Evolutionary conservation across 1,140 invertebrate species (phyloP), one percentile per base, ranked within the genome.

Genomic region (Drosophila repleta): DNA sequence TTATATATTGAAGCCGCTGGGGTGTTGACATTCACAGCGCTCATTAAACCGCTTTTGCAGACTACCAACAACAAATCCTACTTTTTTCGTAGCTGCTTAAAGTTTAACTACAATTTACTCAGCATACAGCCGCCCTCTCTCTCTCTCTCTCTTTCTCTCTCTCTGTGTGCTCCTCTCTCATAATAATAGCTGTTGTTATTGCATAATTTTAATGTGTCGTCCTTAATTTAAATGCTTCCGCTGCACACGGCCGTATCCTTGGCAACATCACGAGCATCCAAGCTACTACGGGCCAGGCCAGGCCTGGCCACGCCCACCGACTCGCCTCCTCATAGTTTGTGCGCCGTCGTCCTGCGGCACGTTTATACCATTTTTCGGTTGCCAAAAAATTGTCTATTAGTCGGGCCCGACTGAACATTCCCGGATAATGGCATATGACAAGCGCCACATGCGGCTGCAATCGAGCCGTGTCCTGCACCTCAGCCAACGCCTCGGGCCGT

Each of bases 361-460:
- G 70, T 71, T 85, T 74, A 75, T 74, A 71, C 74, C 78, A 71
- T 65, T 67, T 76, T 61, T 74, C 17, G 69, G 74, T 77, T 87
- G 83, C 83, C 83, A 87, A 87, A 87, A 87, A 87, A 87, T 87
- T 87, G 83, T 87, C 83, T 87, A 87, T 87, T 87, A 87, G 82
- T 87, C 82, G 64, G 75, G 82, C 75, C 75, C 73, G 75, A 77
- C 80, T 85, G 76, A 77, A 77, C 81, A 83, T 83, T 73, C 79
- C 68, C 67, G 88, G 87, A 88, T 87, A 88, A 87, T 87, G 79
- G 83, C 83, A 88, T 83, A 79, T 87, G 83, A 88, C 83, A 88
- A 89, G 79, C 83, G 76, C 84, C 82, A 88, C 83, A 87, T 87
- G 84, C 82, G 83, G 79, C 64, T 69, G 70, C 82, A 87, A 87